A percentile compares a stretch with the other conserved stretches of the same genome.
Evolutionary conservation across 2,113 vertebrate species (phyloP).

Genomic region (Rhegmatorhina hoffmannsi): DNA sequence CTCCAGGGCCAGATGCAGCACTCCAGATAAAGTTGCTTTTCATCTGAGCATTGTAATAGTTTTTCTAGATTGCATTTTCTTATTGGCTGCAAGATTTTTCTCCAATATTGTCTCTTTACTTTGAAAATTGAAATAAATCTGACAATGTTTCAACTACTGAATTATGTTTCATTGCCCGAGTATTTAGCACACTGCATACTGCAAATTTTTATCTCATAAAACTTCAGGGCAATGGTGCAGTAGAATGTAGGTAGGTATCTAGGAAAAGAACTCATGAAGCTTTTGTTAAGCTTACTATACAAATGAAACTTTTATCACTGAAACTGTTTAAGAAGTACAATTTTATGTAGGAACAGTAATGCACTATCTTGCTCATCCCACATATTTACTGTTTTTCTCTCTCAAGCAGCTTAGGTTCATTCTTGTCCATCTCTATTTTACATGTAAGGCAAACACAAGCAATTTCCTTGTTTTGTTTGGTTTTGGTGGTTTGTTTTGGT

Average conservation of each 20-base stretch:
- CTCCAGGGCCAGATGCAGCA: neutral
- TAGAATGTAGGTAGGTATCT: neutral
- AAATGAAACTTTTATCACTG: neutral
- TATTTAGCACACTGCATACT: neutral
- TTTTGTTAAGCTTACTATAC: neutral
- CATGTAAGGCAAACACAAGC: neutral
- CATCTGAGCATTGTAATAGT: neutral
- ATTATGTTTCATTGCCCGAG: fast-evolving
- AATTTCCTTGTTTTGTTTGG: neutral
- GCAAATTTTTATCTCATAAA: neutral
- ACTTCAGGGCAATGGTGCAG: neutral
- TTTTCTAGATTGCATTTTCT: neutral
- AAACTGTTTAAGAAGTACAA: neutral
- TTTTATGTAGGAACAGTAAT: neutral
- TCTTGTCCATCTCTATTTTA: neutral
- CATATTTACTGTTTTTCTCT: neutral
- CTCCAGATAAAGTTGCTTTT: neutral
- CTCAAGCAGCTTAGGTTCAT: neutral
- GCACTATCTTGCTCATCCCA: neutral
- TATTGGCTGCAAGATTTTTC: neutral
- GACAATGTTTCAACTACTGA: neutral
- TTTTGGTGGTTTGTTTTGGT: neutral
- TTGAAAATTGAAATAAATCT: neutral
- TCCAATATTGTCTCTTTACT: neutral
- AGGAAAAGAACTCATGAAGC: neutral